Conservation (phyloP, 2,797 vertebrate species). For the Podarcis lilfordi region DNA sequence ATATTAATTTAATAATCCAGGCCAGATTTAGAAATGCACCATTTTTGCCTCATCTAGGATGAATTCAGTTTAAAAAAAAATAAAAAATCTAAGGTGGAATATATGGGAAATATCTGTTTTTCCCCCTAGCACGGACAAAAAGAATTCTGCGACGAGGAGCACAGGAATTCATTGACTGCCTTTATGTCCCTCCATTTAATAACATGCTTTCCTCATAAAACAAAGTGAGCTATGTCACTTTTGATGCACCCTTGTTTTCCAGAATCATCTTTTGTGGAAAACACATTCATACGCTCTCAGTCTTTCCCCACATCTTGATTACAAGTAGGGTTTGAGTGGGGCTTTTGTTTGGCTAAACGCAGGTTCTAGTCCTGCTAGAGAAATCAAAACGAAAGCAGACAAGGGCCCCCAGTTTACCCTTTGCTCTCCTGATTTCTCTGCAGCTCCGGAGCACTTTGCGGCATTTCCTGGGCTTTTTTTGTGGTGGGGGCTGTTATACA, state of each 20-base stretch:
- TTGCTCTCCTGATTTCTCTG: not conserved
- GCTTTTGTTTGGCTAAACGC: slow-evolving; percentile 8
- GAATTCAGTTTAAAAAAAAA: not conserved
- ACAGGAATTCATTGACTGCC: not conserved
- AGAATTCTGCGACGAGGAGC: not conserved
- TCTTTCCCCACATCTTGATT: slow-evolving; percentile 17
- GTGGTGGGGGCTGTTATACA: not conserved
- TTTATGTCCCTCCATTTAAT: not conserved
- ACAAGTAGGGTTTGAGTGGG: slow-evolving; percentile 7
- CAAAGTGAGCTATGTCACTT: not conserved
- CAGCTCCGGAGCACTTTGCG: not conserved
- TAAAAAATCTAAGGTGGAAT: not conserved
- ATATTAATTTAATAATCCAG: not conserved
- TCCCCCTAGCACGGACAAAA: not conserved
- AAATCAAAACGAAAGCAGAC: not conserved
- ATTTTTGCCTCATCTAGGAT: not conserved
- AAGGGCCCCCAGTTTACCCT: not conserved
- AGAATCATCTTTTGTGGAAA: slow-evolving; percentile 4
- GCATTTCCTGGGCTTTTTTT: not conserved
- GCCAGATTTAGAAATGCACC: not conserved
- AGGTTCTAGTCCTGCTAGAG: not conserved
- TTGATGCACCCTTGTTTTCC: not conserved
- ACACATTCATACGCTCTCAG: not conserved
- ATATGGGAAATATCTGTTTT: not conserved
- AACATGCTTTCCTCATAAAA: not conserved